These are phyloP conservation scores for Philopedon plagiatum DNA, from an alignment of 2,888 invertebrate species.

Conservation along the genomic window DNA sequence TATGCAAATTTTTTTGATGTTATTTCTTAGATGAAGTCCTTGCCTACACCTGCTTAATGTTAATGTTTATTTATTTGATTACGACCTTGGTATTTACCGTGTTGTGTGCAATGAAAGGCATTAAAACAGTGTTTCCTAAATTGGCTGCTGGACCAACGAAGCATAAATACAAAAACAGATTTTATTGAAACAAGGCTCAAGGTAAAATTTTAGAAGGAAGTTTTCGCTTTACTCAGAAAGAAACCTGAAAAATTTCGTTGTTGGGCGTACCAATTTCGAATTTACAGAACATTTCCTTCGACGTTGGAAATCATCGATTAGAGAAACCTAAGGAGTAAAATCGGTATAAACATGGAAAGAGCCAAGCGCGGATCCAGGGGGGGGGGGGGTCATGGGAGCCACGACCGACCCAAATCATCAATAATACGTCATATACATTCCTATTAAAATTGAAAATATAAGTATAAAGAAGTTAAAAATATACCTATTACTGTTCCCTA, in stretches of 20 bases:
- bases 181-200: constrained; percentile 22
- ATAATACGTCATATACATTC: too few relatives aligned
- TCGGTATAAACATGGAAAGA: too few relatives aligned
- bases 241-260: not conserved
- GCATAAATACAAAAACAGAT: constrained; percentile 24
- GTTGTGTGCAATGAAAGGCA: constrained; percentile 18
- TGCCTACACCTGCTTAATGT: constrained; percentile 26
- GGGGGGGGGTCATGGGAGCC: too few relatives aligned
- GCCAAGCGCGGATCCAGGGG: too few relatives aligned
- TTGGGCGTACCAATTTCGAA: too few relatives aligned
- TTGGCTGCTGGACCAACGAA: constrained; percentile 24
- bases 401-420: too few relatives aligned
- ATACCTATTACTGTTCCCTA: too few relatives aligned
- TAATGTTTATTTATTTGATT: constrained; percentile 20
- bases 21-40: constrained; percentile 23
- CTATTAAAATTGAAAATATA: too few relatives aligned
- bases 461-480: too few relatives aligned
- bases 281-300: too few relatives aligned
- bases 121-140: constrained; percentile 20
- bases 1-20: constrained; percentile 14
- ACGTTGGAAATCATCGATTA: too few relatives aligned
- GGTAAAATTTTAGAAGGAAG: constrained; percentile 17
- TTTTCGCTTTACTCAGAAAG: constrained; percentile 10
- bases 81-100: constrained; percentile 15
- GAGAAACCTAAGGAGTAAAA: too few relatives aligned